Base-by-base conservation (phyloP, 2,888 invertebrate species). In the Quadroppia sp. region DNA sequence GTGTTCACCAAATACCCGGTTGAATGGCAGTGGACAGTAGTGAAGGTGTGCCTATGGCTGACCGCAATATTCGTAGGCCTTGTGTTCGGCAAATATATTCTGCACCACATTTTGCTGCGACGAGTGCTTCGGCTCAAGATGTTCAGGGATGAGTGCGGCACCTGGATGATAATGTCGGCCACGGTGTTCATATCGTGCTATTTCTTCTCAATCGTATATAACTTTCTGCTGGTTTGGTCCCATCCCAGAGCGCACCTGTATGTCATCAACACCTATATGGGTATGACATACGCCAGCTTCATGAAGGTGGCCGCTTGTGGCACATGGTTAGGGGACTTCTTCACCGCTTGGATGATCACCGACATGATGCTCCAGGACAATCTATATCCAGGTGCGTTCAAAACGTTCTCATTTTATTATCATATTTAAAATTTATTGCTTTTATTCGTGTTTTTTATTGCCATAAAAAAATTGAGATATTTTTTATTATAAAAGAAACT, bases 351-450 rank as follows among this genome's bases (percentile, higher is more conserved):
- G 80, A 85, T 85, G 82, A 82, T 85, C 32, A 85, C 85, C 56
- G 85, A 85, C 78, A 84, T 85, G 80, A 85, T 85, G 85, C 81
- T 85, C 7, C 85, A 85, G 78, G 85, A 85, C 78, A 83, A 82
- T 76, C 80, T 85, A 23, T 85, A 85, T 77, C 84, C 85, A 0
- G 79, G 67, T 67, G 13, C n/a, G n/a, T n/a, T n/a, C n/a, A n/a
- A n/a, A n/a, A n/a, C n/a, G n/a, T n/a, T n/a, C n/a, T n/a, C n/a
- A n/a, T n/a, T n/a, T n/a, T n/a, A n/a, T n/a, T n/a, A n/a, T n/a
- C n/a, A n/a, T n/a, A n/a, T n/a, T n/a, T n/a, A n/a, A n/a, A n/a
- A n/a, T n/a, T n/a, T n/a, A n/a, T n/a, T n/a, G n/a, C n/a, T n/a
- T n/a, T n/a, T n/a, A n/a, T n/a, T n/a, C n/a, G n/a, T n/a, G n/a